Conservation (phyloP, 2,797 vertebrate species). For the Typhlichthys eigenmanni region DNA sequence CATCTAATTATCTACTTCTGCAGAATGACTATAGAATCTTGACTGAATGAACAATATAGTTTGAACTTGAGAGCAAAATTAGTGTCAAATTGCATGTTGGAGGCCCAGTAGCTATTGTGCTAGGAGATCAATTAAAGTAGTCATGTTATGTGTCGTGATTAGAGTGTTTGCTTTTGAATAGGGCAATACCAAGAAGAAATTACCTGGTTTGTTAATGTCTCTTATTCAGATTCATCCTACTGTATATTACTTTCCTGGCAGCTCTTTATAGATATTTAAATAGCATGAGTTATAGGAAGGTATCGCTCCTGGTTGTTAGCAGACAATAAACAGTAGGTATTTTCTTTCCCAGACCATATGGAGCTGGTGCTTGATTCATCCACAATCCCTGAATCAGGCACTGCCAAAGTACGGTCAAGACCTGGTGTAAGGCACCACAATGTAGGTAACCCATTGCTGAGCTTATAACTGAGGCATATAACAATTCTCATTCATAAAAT, state of each 20-base stretch:
- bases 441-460: constrained; percentile 63
- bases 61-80: not conserved
- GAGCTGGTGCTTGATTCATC: constrained; percentile 60
- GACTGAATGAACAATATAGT: constrained; percentile 13
- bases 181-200: not conserved
- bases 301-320: too few species aligned
- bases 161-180: not conserved
- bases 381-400: constrained; percentile 71
- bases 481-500: not conserved
- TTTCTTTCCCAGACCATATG: constrained; percentile 60
- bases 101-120: not conserved
- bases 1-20: constrained; percentile 23
- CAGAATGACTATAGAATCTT: constrained; percentile 15
- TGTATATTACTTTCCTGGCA: not conserved
- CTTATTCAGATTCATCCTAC: not conserved
- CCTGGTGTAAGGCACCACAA: constrained; percentile 77
- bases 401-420: constrained; percentile 78
- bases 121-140: not conserved
- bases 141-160: not conserved
- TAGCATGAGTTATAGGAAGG: not conserved
- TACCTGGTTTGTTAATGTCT: too few species aligned
- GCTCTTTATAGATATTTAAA: constrained; percentile 1
- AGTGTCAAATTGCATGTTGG: not conserved
- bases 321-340: too few species aligned
- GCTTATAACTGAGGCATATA: not conserved